A percentile compares a stretch with the other conserved stretches of the same genome.
Conservation (phyloP, 2,888 invertebrate genomes). For the Gymnosoma rotundatum region DNA sequence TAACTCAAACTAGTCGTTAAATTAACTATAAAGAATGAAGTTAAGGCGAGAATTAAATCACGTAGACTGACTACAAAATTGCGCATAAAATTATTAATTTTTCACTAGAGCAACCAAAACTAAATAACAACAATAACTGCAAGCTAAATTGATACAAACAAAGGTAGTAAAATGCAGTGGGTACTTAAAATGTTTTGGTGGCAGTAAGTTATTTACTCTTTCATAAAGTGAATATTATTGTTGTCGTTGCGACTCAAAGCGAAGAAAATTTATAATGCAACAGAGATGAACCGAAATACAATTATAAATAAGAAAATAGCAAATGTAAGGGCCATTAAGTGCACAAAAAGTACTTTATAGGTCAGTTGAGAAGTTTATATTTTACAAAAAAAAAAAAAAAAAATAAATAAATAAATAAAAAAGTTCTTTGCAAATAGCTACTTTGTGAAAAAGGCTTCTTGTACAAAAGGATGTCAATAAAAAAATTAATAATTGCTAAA, state of each 20-base stretch:
- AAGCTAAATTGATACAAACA: background rate
- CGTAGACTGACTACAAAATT: conserved; percentile 82
- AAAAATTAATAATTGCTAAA: too few relatives aligned
- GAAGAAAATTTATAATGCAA: background rate
- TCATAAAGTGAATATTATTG: background rate
- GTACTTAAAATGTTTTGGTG: background rate
- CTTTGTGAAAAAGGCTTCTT: too few relatives aligned
- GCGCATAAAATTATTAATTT: conserved; percentile 81
- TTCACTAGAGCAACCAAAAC: conserved; percentile 70
- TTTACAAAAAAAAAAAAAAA: too few relatives aligned
- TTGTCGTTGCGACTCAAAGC: background rate
- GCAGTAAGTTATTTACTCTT: background rate
- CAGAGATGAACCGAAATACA: background rate
- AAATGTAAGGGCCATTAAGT: too few relatives aligned
- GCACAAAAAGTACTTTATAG: too few relatives aligned
- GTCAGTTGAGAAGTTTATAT: too few relatives aligned
- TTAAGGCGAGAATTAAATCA: conserved; percentile 80
- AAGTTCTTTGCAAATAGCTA: too few relatives aligned
- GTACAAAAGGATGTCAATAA: too few relatives aligned
- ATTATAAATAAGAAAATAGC: too few relatives aligned
- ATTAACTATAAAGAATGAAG: conserved; percentile 36
- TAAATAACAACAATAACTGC: conserved; percentile 43
- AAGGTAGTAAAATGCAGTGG: background rate
- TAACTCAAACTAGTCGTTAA: conserved; percentile 55
- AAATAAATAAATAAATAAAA: too few relatives aligned